Percentiles rank a stretch among this genome's conserved stretches.
Conservation (phyloP, 2,888 invertebrate species). For the Tachystola acroxantha region DNA sequence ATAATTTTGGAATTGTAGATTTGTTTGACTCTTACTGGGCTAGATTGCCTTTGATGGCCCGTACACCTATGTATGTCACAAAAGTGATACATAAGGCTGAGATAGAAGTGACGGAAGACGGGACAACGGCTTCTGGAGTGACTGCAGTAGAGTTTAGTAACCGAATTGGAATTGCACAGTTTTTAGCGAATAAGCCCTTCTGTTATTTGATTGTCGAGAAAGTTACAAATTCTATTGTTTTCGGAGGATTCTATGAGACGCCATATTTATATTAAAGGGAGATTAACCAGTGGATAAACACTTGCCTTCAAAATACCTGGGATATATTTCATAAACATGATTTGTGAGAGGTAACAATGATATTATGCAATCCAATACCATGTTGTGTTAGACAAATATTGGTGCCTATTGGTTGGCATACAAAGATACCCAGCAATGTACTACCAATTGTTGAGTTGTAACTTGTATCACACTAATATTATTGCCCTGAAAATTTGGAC, state of each 20-base stretch:
- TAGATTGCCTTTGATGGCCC: conserved; percentile 62
- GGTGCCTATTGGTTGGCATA: too few species aligned
- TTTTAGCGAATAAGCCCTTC: conserved; percentile 82
- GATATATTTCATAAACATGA: background rate
- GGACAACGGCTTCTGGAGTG: conserved; percentile 82
- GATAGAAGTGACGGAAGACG: conserved; percentile 86
- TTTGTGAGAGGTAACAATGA: too few species aligned
- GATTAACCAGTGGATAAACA: background rate
- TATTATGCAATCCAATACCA: too few species aligned
- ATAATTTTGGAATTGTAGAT: conserved; percentile 65
- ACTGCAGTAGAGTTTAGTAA: conserved; percentile 70
- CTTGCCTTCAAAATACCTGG: background rate
- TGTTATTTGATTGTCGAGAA: conserved; percentile 83
- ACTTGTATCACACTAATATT: too few species aligned
- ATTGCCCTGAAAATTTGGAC: too few species aligned
- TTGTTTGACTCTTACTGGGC: conserved; percentile 71
- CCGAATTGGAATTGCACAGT: conserved; percentile 75
- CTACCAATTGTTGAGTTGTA: too few species aligned
- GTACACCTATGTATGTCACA: conserved; percentile 72
- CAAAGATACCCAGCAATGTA: too few species aligned
- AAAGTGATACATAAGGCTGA: conserved; percentile 83
- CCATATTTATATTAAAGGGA: conserved; percentile 48
- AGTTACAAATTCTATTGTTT: conserved; percentile 61
- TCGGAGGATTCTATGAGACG: conserved; percentile 57
- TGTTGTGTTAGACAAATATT: too few species aligned